These are phyloP conservation scores for Antedon mediterranea DNA, from an alignment of 53 echinoderm and acorn worm species.

Conservation along the genomic window DNA sequence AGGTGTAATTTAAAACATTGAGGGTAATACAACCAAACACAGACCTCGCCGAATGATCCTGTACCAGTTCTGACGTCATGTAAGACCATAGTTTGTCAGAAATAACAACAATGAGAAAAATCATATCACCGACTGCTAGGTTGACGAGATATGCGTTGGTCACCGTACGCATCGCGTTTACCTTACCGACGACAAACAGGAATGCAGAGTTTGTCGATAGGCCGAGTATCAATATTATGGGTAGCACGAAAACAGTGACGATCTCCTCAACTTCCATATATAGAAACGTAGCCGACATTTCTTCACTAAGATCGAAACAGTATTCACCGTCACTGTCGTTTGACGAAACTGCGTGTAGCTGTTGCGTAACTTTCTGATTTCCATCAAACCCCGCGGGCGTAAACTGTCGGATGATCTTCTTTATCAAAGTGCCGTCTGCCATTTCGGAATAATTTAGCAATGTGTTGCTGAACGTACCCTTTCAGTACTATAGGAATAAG, in stretches of 20 bases:
- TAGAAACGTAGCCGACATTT: not conserved
- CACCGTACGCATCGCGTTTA: conserved; percentile 73
- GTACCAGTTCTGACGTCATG: conserved; percentile 22
- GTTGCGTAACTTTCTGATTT: too few species aligned
- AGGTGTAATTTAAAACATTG: conserved; percentile 26
- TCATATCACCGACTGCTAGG: conserved; percentile 57
- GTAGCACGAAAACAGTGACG: conserved; percentile 44
- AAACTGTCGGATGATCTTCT: too few species aligned
- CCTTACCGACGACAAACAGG: conserved; percentile 40
- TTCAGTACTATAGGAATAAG: too few species aligned
- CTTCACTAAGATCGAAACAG: too few species aligned
- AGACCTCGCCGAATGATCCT: conserved; percentile 41
- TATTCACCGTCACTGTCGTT: too few species aligned
- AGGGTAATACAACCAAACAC: conserved; percentile 34
- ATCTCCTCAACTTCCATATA: conserved; percentile 27
- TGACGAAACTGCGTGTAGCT: too few species aligned
- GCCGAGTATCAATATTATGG: conserved; percentile 49
- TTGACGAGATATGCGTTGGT: conserved; percentile 78
- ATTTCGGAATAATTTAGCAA: too few species aligned
- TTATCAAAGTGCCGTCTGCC: too few species aligned
- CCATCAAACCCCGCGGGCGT: too few species aligned
- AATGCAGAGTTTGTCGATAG: conserved; percentile 39
- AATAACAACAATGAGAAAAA: conserved; percentile 44
- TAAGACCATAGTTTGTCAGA: conserved; percentile 48
- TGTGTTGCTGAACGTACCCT: too few species aligned